Conservation (phyloP, 2,113 vertebrate species). For the Apodemus sylvaticus region DNA sequence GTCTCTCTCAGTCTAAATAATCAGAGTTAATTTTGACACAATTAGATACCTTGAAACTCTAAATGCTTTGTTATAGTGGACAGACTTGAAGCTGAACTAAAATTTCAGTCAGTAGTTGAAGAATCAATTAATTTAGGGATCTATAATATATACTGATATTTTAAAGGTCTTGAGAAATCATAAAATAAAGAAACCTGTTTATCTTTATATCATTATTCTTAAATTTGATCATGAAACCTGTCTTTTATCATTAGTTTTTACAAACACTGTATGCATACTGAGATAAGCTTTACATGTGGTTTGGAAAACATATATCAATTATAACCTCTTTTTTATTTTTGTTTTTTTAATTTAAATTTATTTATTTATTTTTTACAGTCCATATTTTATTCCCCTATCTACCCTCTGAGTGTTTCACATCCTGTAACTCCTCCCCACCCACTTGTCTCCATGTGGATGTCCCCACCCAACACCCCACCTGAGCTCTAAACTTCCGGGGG, state of each 20-base stretch:
- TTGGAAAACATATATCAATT: conserved; percentile 31
- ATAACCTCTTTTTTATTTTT: background rate
- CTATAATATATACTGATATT: background rate
- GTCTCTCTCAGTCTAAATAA: conserved; percentile 70
- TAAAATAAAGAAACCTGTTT: conserved; percentile 11
- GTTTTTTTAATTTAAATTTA: no score
- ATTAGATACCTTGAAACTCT: conserved; percentile 44
- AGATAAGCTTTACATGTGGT: conserved; percentile 32
- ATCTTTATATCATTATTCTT: conserved; percentile 31
- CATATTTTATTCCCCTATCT: no score
- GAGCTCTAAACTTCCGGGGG: no score
- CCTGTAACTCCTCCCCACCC: no score
- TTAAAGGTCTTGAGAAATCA: conserved; percentile 28
- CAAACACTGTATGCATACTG: conserved; percentile 28
- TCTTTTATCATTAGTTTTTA: conserved; percentile 12
- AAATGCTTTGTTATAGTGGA: conserved; percentile 63
- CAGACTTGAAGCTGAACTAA: conserved; percentile 49
- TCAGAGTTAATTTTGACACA: conserved; percentile 65
- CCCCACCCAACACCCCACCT: no score
- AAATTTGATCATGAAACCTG: conserved; percentile 57
- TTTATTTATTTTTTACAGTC: no score
- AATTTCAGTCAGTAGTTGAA: conserved; percentile 59
- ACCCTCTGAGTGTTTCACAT: no score
- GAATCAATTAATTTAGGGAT: conserved; percentile 35
- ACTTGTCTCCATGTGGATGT: no score